phyloP scores from a whole-genome alignment of 2,888 invertebrate species.

The Epinotia ramella region DNA sequence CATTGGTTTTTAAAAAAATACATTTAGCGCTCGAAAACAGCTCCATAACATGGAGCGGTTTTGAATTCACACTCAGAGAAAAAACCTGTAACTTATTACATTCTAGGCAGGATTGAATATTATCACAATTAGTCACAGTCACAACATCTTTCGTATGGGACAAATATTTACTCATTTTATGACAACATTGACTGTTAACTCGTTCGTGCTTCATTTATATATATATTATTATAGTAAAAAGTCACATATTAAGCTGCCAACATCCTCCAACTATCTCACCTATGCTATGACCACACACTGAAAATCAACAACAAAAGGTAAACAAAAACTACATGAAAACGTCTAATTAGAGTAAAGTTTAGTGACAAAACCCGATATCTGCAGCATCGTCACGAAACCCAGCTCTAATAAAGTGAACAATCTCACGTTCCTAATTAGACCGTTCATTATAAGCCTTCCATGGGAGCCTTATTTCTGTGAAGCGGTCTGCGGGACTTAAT shows the following conservation, averaged over 20 bases:
- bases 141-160: too few species aligned
- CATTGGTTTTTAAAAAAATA: background rate
- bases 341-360: conserved; percentile 72
- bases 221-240: background rate
- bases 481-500: conserved; percentile 69
- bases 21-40: background rate
- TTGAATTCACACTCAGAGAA: background rate
- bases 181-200: background rate
- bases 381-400: conserved; percentile 72
- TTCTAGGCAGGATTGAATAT: too few species aligned
- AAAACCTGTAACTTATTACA: too few species aligned
- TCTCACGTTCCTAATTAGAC: conserved; percentile 84
- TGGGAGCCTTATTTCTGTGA: conserved; percentile 81
- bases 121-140: too few species aligned
- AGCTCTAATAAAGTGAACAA: conserved; percentile 78
- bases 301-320: conserved; percentile 28
- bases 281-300: conserved; percentile 9
- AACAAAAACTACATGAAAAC: conserved; percentile 68
- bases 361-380: conserved; percentile 82
- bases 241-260: background rate
- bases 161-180: background rate
- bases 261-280: background rate
- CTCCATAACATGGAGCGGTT: background rate
- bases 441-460: conserved; percentile 83
- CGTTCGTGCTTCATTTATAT: background rate